Evolutionary conservation across 1,140 invertebrate species (phyloP), one percentile per base, ranked within the genome.

Genomic region (Drosophila azteca): DNA sequence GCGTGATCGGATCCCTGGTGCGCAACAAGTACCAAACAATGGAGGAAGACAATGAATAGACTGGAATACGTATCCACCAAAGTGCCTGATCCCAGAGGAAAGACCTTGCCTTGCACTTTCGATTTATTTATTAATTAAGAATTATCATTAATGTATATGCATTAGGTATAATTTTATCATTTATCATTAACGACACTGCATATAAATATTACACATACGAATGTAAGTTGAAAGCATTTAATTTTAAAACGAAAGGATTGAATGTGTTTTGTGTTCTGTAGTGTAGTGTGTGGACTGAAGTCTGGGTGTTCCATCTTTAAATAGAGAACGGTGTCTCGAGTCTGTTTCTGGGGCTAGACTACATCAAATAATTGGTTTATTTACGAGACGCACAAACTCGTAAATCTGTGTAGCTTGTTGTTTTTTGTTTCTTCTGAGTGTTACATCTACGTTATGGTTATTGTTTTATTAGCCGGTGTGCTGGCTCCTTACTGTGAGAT

Each of bases 141-240:
- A 71, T 51, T 90, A 90, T 79, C 48, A 76, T 90, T 90, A 90
- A 90, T 85, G 79, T 67, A 64, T 77, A 67, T 83, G 76, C 60
- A 75, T 84, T 74, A 82, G 67, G 63, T 70, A 70, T 85, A 68
- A 55, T 88, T 73, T 39, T 79, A 85, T 85, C 74, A 85, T 68
- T 78, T 87, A 85, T 39, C 11, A 39, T 39, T 39, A 39, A 39
- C 35, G 35, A 85, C 82, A 70, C 64, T 81, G 80, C 80, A 79
- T 79, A 77, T 88, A 79, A 83, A 88, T 88, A 78, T 81, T 90
- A 90, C 74, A 85, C 54, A 72, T 81, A 79, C 79, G 68, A 79
- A 79, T 90, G 69, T 84, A 83, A 89, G 67, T 71, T 71, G 61
- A 67, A 87, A 87, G 77, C 68, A 63, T 67, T 85, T 49, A 52